A percentile compares a stretch with the other conserved stretches of the same genome.
phyloP scores from a whole-genome alignment of 2,888 invertebrate species.

The Sinohyriopsis cumingii region DNA sequence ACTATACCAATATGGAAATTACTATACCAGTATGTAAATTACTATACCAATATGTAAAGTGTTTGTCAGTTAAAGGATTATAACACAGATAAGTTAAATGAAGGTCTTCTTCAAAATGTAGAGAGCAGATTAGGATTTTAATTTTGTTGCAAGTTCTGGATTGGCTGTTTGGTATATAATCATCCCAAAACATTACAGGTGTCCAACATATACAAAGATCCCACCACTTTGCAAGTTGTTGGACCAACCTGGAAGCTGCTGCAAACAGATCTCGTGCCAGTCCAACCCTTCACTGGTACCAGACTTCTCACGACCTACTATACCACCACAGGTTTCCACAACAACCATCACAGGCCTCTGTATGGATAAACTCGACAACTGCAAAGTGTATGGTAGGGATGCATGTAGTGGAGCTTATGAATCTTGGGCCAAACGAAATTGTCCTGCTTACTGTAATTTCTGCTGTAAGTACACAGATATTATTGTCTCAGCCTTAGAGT shows the following conservation, averaged over 20 bases:
- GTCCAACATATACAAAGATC: slow-evolving; percentile 42
- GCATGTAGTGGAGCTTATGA: slow-evolving; percentile 38
- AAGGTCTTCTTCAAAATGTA: no score
- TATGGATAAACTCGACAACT: slow-evolving; percentile 43
- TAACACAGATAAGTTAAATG: no score
- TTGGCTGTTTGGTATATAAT: no score
- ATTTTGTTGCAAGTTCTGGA: no score
- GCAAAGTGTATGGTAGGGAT: slow-evolving; percentile 35
- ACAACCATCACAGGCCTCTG: slow-evolving; percentile 28
- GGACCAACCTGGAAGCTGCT: slow-evolving; percentile 35
- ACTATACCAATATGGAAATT: no score
- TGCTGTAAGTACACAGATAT: slow-evolving; percentile 39
- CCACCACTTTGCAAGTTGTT: slow-evolving; percentile 39
- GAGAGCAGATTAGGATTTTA: no score
- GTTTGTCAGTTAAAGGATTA: no score
- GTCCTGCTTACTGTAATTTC: slow-evolving; percentile 41
- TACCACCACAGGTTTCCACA: slow-evolving; percentile 27
- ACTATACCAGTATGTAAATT: no score
- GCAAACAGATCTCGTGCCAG: slow-evolving; percentile 34
- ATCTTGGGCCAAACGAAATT: slow-evolving; percentile 51
- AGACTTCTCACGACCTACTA: slow-evolving; percentile 7
- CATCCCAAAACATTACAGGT: slow-evolving; percentile 18
- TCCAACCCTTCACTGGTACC: neutral
- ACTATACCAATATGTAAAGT: no score
- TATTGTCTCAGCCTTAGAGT: neutral